Conservation (phyloP, 2,888 invertebrate species). For the Phortica magna region DNA sequence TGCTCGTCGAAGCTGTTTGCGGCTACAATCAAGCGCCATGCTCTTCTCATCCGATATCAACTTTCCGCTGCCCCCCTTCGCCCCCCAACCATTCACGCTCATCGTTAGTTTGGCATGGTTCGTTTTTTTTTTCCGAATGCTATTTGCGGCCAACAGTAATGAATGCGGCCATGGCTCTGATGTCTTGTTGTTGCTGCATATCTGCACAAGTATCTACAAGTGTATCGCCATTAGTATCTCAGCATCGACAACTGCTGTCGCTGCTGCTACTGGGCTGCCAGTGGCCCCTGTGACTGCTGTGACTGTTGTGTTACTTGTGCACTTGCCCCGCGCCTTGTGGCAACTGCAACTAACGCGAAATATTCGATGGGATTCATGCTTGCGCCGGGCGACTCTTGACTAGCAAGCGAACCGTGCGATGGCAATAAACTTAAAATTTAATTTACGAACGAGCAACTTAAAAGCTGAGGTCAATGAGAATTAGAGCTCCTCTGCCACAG, state of each 20-base stretch:
- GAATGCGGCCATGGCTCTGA: neutral
- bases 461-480: too few relatives aligned
- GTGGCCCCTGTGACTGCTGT: too few relatives aligned
- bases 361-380: too few relatives aligned
- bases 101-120: neutral
- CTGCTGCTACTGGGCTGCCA: neutral
- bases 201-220: neutral
- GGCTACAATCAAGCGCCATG: neutral
- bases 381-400: too few relatives aligned
- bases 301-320: too few relatives aligned
- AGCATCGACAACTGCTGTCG: neutral
- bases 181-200: neutral
- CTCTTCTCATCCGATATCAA: neutral
- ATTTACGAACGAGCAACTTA: too few relatives aligned
- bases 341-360: too few relatives aligned
- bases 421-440: too few relatives aligned
- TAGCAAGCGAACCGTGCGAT: too few relatives aligned
- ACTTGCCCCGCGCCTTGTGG: too few relatives aligned
- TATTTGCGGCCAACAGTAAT: constrained; percentile 17
- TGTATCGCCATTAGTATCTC: neutral
- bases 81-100: too few relatives aligned
- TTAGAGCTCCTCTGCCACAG: too few relatives aligned
- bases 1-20: neutral
- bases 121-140: constrained; percentile 1
- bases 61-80: neutral